phyloP scores from a whole-genome alignment of 2,797 vertebrate species.

The Choloepus didactylus region DNA sequence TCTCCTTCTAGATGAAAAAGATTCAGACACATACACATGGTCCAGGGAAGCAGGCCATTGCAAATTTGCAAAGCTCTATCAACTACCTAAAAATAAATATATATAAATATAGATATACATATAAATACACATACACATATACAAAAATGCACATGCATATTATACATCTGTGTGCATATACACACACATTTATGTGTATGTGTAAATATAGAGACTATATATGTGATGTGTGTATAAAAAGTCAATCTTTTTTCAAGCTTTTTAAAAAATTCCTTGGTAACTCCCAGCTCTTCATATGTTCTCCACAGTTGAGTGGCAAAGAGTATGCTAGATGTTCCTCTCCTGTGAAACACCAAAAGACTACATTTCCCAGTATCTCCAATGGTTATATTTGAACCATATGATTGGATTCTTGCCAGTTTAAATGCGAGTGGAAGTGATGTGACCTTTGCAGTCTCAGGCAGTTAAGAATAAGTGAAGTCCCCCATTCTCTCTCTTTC shows the following conservation, averaged over 20 bases:
- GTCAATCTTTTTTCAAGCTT: not conserved
- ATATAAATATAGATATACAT: too few species aligned
- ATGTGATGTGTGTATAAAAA: not conserved
- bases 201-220: too few species aligned
- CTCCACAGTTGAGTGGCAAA: not conserved
- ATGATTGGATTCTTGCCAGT: not conserved
- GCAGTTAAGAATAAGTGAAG: not conserved
- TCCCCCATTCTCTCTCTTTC: not conserved
- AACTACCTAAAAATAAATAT: not conserved
- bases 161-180: too few species aligned
- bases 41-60: not conserved
- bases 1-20: constrained; percentile 23
- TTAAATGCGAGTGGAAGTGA: not conserved
- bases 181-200: too few species aligned
- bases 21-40: not conserved
- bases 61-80: not conserved
- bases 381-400: not conserved
- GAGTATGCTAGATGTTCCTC: not conserved
- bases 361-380: not conserved
- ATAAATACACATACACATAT: too few species aligned
- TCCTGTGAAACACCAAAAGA: not conserved
- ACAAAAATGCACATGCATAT: too few species aligned
- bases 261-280: not conserved
- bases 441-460: not conserved
- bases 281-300: not conserved